phyloP scores from a whole-genome alignment of 2,888 invertebrate genomes.

The Thecocarcelia acutangulata region DNA sequence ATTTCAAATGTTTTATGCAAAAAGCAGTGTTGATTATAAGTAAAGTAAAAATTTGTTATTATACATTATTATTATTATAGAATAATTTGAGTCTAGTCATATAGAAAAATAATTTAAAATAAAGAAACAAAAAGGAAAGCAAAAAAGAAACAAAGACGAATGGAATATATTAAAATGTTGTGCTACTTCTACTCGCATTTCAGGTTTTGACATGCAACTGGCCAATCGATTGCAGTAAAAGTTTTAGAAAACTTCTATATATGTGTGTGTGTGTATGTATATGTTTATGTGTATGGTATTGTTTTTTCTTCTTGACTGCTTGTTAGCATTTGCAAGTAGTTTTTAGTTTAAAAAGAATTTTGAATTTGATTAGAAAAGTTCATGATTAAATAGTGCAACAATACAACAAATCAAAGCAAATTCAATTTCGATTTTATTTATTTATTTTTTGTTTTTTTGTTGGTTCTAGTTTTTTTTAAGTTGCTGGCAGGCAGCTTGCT shows the following conservation, averaged over 20 bases:
- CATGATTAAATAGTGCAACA: not conserved
- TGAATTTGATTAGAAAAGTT: not conserved
- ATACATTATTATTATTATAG: no score
- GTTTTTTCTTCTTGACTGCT: not conserved
- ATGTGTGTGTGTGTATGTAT: no score
- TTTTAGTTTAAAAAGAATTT: slow-evolving; percentile 5
- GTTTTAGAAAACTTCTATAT: not conserved
- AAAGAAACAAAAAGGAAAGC: not conserved
- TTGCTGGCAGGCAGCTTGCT: not conserved
- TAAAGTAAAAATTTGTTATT: no score
- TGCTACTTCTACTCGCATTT: slow-evolving; percentile 3
- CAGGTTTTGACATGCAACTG: slow-evolving; percentile 25
- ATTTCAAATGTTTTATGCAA: no score
- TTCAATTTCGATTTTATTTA: not conserved
- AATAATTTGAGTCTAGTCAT: no score
- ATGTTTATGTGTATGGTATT: not conserved
- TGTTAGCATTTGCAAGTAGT: not conserved
- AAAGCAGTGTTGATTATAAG: no score
- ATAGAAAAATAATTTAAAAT: not conserved
- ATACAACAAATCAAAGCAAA: slow-evolving; percentile 9
- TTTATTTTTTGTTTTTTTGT: no score
- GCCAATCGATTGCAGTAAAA: slow-evolving; percentile 6
- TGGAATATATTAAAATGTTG: not conserved
- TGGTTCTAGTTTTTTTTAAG: not conserved
- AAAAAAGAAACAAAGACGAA: not conserved